A percentile compares a stretch with the other conserved stretches of the same genome.
Conservation (phyloP, 2,113 vertebrate genomes). For the Laterallus jamaicensis region DNA sequence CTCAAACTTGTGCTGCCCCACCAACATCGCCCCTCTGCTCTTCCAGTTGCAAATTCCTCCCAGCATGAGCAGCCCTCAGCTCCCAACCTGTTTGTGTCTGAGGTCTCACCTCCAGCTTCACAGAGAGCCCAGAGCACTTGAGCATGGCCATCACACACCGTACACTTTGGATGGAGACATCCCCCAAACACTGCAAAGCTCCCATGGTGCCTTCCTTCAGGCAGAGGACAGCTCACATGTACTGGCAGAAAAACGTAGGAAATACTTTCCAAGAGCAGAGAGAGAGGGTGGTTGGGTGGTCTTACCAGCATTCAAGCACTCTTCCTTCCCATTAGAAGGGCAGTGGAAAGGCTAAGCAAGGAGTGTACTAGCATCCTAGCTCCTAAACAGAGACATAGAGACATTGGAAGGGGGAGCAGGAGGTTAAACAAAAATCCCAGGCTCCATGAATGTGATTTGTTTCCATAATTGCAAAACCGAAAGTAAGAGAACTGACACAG, state of each 20-base stretch:
- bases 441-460: neutral
- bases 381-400: neutral
- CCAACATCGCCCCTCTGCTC: neutral
- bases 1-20: neutral
- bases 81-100: neutral
- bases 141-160: neutral
- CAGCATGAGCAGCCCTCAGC: neutral
- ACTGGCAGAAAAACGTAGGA: neutral
- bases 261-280: neutral
- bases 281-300: neutral
- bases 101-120: neutral
- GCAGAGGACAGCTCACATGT: neutral
- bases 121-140: neutral
- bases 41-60: neutral
- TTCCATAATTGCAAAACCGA: neutral
- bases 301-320: neutral
- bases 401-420: neutral
- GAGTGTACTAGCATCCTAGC: neutral
- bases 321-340: neutral
- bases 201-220: neutral
- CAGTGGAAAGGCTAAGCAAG: neutral
- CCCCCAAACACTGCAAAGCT: neutral
- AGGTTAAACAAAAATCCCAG: neutral
- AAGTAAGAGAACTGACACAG: neutral
- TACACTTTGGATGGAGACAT: neutral